Percentiles rank a stretch among this genome's conserved stretches.
Evolutionary conservation across 2,888 invertebrate species (phyloP).

Genomic region (Sarcophaga caerulescens): DNA sequence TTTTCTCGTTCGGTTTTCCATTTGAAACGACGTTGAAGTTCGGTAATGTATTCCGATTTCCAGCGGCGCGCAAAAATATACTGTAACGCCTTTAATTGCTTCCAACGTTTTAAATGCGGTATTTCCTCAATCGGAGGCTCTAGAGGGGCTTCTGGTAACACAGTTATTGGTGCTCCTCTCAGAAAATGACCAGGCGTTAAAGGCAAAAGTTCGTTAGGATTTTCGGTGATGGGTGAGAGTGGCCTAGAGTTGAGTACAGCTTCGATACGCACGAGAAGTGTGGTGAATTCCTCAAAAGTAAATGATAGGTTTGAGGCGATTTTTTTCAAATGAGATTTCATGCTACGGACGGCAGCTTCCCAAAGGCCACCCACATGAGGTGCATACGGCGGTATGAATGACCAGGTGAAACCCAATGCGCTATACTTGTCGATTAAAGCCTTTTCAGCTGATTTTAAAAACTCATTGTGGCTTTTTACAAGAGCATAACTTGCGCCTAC

Average conservation of each 20-base stretch:
- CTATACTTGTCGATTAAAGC: slow-evolving; percentile 3
- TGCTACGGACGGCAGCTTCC: slow-evolving; percentile 44
- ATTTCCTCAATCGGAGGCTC: too few relatives aligned
- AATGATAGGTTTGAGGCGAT: background rate
- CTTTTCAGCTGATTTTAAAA: too few relatives aligned
- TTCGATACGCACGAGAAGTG: slow-evolving; percentile 29
- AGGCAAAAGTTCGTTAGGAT: slow-evolving; percentile 15
- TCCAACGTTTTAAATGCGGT: too few relatives aligned
- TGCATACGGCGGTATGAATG: slow-evolving; percentile 44
- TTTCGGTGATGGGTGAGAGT: slow-evolving; percentile 20
- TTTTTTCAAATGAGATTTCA: slow-evolving; percentile 38
- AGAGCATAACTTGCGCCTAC: slow-evolving; percentile 29
- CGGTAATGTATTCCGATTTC: too few relatives aligned
- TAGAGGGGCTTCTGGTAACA: slow-evolving; percentile 4
- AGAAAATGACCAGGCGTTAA: slow-evolving; percentile 19
- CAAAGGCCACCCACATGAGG: slow-evolving; percentile 32
- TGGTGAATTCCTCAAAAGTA: slow-evolving; percentile 42
- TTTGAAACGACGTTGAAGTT: too few relatives aligned
- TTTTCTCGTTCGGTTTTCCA: too few relatives aligned
- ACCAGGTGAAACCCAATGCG: slow-evolving; percentile 14
- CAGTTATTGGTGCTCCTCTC: slow-evolving; percentile 4
- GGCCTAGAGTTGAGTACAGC: slow-evolving; percentile 42
- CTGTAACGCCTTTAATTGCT: too few relatives aligned
- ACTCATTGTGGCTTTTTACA: background rate
- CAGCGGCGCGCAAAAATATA: too few relatives aligned